A percentile compares a stretch with the other conserved stretches of the same genome.
phyloP scores from a whole-genome alignment of 92 coral and sea anemone genomes.

The Palythoa grandiflora region DNA sequence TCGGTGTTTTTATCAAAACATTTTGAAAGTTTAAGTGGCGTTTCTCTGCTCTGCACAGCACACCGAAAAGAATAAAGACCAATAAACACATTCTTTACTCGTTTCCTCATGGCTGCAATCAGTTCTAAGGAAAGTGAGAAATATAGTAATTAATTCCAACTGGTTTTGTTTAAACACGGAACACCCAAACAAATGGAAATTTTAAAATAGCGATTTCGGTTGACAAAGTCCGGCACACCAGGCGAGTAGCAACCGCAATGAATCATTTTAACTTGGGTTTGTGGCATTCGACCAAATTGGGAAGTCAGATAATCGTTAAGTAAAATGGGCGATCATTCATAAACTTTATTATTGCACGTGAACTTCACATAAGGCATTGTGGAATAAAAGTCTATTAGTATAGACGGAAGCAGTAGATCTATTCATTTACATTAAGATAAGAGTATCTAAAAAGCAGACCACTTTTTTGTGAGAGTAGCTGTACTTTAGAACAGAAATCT shows the following conservation, averaged over 20 bases:
- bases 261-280: neutral
- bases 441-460: neutral
- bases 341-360: neutral
- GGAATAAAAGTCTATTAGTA: neutral
- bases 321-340: neutral
- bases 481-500: neutral
- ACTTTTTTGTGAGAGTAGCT: neutral
- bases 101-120: no score
- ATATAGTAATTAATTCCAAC: constrained; percentile 11
- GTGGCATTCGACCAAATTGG: neutral
- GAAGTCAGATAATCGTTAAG: neutral
- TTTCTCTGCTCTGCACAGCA: no score
- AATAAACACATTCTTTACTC: no score
- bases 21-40: no score
- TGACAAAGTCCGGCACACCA: constrained; percentile 9
- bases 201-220: constrained; percentile 17
- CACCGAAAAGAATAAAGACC: no score
- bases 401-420: neutral
- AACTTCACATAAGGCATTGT: neutral
- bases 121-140: no score
- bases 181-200: constrained; percentile 17
- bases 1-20: no score
- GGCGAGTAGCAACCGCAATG: neutral
- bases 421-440: neutral
- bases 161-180: neutral